These are phyloP conservation scores for Eudyptes chrysolophus DNA, from an alignment of 2,113 vertebrate species.

Conservation along the genomic window DNA sequence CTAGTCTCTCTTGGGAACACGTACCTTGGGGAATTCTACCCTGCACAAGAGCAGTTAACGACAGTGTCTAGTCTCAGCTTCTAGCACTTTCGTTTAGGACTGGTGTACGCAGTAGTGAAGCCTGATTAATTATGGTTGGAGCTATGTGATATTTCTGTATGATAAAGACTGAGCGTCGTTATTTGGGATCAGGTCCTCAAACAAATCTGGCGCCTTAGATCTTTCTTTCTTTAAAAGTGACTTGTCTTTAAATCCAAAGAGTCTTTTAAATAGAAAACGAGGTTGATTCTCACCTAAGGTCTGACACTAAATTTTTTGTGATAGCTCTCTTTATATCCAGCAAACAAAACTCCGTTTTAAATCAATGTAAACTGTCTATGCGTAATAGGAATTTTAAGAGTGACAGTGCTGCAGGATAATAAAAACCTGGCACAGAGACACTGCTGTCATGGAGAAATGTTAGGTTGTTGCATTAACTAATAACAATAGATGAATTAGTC, in stretches of 20 bases:
- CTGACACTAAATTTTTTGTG: not conserved
- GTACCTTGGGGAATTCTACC: not conserved
- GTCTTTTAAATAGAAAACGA: not conserved
- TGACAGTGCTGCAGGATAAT: constrained; percentile 41
- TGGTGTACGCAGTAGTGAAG: not conserved
- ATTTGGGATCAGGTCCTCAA: not conserved
- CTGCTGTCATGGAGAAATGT: constrained; percentile 45
- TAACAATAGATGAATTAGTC: constrained; percentile 52
- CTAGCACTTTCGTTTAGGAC: not conserved
- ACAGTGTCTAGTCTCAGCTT: not conserved
- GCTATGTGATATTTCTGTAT: not conserved
- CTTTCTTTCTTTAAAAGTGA: not conserved
- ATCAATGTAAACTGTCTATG: constrained; percentile 17
- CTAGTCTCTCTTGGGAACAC: not conserved
- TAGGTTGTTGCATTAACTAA: constrained; percentile 62
- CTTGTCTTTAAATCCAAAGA: not conserved
- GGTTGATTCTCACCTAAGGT: not conserved
- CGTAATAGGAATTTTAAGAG: constrained; percentile 10
- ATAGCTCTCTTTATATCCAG: not conserved
- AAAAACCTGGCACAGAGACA: constrained; percentile 53
- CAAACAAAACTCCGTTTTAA: constrained; percentile 30
- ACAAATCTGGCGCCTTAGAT: not conserved
- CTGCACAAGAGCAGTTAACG: not conserved
- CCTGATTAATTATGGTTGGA: not conserved
- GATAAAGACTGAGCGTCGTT: not conserved